These are phyloP conservation scores for Chionomys nivalis DNA, from an alignment of 2,113 vertebrate species.

Conservation along the genomic window DNA sequence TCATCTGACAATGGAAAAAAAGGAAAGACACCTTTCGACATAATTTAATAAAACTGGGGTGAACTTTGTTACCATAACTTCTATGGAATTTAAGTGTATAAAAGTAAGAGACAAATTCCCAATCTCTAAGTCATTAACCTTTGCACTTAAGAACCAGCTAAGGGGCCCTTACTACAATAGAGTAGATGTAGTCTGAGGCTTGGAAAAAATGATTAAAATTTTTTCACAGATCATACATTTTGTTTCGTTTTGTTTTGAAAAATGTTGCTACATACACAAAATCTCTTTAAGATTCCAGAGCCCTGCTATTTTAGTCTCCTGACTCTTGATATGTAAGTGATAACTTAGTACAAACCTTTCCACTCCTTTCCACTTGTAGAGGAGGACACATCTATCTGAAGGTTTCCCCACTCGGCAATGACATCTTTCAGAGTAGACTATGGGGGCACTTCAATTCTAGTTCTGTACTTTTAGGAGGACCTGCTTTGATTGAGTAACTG, in stretches of 20 bases:
- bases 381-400: not conserved
- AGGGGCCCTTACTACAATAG: not conserved
- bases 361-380: not conserved
- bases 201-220: not conserved
- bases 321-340: not conserved
- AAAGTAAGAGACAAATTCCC: not conserved
- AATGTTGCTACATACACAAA: not conserved
- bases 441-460: not conserved
- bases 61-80: not conserved
- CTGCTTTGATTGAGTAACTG: not conserved
- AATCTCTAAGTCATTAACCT: not conserved
- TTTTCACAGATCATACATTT: not conserved
- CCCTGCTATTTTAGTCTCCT: not conserved
- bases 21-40: not conserved
- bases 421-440: not conserved
- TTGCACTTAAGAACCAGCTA: not conserved
- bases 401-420: not conserved
- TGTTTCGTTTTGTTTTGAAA: not conserved
- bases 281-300: not conserved
- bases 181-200: not conserved
- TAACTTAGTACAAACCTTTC: not conserved
- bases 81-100: not conserved
- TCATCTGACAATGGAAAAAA: not conserved
- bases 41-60: not conserved
- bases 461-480: not conserved